Evolutionary conservation across 1,140 invertebrate genomes (phyloP), one percentile per base, ranked within the genome.

Genomic region (Dreissena polymorpha): DNA sequence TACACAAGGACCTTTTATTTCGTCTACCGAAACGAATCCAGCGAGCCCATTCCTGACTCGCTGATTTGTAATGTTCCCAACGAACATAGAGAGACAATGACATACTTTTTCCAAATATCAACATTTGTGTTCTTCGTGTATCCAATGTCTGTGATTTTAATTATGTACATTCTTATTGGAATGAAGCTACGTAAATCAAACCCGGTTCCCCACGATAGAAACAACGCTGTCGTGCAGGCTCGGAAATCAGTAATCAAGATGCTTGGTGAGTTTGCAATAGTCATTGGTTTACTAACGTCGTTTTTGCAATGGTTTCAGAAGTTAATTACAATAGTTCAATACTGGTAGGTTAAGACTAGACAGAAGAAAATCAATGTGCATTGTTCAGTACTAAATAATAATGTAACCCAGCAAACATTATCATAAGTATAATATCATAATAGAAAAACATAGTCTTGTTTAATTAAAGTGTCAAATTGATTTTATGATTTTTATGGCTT

Each of bases 121-220:
- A 91, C 92, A 14, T 91, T 93, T 78, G 85, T 91, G 12, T 93
- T 94, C 83, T 94, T 94, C 85, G 82, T 93, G 21, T 78, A 93
- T 27, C 93, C 93, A n/a, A 93, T 94, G 92, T 84, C 82, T 16
- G 73, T 93, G 14, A 93, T 94, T 71, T 89, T 89, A n/a, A 85
- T 91, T 10, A 87, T 93, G 77, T 93, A 94, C 70, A 86, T 93
- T 29, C 68, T 86, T 65, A 86, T 86, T 27, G 85, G 85, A 29
- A 25, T 86, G 23, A 63, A 60, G 13, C 67, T 86, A 3, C 63
- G 85, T n/a, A 77, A 69, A 64, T 78, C 72, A 18, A 76, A 82
- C 23, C 21, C 67, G 25, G 67, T 60, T 18, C 57, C 67, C 18
- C 18, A 68, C 29, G 23, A 23, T 68, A 2, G 67, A 68, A 68